phyloP scores from a whole-genome alignment of 1,140 invertebrate genomes.

The Periplaneta americana region DNA sequence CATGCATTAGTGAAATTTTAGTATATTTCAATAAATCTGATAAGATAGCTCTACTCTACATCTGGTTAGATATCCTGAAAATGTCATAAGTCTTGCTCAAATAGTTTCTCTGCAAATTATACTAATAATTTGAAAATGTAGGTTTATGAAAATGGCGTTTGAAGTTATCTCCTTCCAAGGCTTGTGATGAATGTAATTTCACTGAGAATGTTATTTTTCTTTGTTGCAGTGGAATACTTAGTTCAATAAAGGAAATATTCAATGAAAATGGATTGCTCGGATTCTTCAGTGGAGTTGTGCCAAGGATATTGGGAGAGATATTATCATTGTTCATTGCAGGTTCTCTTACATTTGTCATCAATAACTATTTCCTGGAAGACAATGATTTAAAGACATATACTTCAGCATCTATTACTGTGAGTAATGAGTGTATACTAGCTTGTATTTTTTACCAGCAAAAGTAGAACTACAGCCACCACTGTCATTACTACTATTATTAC shows the following conservation, averaged over 20 bases:
- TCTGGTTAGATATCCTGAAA: no score
- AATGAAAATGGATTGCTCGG: conserved; percentile 74
- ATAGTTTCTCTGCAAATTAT: no score
- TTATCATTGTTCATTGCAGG: conserved; percentile 64
- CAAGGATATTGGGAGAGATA: conserved; percentile 73
- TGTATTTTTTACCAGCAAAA: conserved; percentile 26
- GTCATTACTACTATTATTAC: no score
- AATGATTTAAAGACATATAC: conserved; percentile 61
- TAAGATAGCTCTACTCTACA: no score
- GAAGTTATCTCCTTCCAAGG: background rate
- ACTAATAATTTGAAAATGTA: no score
- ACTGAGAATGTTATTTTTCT: conserved; percentile 21
- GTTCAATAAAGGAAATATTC: conserved; percentile 72
- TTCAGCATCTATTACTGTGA: conserved; percentile 32
- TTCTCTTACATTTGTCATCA: conserved; percentile 67
- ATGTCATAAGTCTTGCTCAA: no score
- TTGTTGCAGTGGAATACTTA: conserved; percentile 56
- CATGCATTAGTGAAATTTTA: no score
- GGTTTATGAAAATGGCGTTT: no score
- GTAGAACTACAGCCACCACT: no score
- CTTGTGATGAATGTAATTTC: background rate
- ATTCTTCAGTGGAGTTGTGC: conserved; percentile 78
- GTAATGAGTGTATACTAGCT: no score
- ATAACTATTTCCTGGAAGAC: conserved; percentile 73
- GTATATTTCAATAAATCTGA: no score